Evolutionary conservation across 2,797 vertebrate species (phyloP), one percentile per base, ranked within the genome.

Genomic region (Prunella strophiata): DNA sequence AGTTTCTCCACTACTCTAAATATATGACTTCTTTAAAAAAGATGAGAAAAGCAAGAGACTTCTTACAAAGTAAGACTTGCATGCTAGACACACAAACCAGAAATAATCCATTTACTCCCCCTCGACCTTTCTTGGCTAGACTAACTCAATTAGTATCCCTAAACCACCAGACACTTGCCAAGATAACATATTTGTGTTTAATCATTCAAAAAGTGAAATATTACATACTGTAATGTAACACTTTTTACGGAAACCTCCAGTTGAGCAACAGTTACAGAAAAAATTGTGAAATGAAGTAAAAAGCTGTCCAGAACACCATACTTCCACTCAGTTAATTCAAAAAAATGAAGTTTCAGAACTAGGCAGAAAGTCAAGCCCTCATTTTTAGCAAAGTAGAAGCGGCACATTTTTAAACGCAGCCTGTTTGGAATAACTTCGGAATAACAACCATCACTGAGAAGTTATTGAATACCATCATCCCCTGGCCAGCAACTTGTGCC

Each of bases 191-290:
- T 66, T 83, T 93, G 82, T 59, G 47, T 91, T 95, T 95, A 97
- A 96, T 96, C 95, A 96, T 88, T 95, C 83, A 89, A 88, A 93
- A 96, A 96, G 93, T 85, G 80, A 97, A 97, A 96, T 51, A 97
- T 87, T 89, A 95, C 13, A 30, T 83, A 88, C 89, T 18, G 75
- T 57, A 93, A 77, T 22, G 57, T 48, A 83, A 86, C 93, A 63
- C 59, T 68, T 58, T 76, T 93, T 95, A 93, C 93, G 16, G 87
- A 95, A 94, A 95, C 48, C 72, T 89, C 32, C 58, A 66, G 67
- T 96, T 94, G 95, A 93, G 85, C 78, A 95, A 91, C 65, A 91
- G 81, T 84, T 95, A 86, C 89, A 89, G 72, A 83, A 58, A 84
- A 93, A 95, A 95, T 89, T 94, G 84, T 80, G 90, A 97, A 96